Evolutionary conservation across 2,888 invertebrate genomes (phyloP).

Genomic region (Polyploca ridens): DNA sequence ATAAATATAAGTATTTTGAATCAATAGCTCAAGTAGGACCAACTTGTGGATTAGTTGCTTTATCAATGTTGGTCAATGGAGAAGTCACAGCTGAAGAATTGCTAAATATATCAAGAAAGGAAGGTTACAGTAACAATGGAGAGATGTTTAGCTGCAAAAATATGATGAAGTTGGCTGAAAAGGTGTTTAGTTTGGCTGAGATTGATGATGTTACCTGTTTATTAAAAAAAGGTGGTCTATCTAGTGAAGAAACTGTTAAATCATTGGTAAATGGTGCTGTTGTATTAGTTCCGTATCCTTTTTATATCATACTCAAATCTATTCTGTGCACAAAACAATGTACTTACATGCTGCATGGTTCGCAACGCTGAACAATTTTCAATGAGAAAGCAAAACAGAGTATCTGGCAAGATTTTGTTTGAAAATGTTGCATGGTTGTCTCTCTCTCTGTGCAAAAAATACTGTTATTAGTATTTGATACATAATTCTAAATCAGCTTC

Average conservation of each 20-base stretch:
- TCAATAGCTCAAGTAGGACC: constrained; percentile 85
- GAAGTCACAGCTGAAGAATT: constrained; percentile 83
- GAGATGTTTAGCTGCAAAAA: constrained; percentile 94
- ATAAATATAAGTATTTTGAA: constrained; percentile 68
- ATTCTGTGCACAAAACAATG: too few species aligned
- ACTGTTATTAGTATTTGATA: too few species aligned
- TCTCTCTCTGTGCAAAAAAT: too few species aligned
- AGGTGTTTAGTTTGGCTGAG: constrained; percentile 79
- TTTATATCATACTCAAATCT: constrained; percentile 39
- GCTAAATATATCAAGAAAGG: constrained; percentile 85
- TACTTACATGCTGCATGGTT: too few species aligned
- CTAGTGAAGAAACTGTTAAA: constrained; percentile 76
- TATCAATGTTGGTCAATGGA: constrained; percentile 90
- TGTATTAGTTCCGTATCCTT: constrained; percentile 87
- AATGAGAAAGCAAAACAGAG: too few species aligned
- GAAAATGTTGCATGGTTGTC: too few species aligned
- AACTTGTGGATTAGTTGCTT: constrained; percentile 95
- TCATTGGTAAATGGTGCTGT: constrained; percentile 84
- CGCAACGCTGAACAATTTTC: too few species aligned
- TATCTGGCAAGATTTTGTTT: too few species aligned
- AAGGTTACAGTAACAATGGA: constrained; percentile 91
- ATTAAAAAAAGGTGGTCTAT: constrained; percentile 71
- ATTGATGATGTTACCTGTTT: constrained; percentile 61
- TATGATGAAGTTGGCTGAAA: constrained; percentile 86
- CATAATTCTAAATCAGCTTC: too few species aligned